Evolutionary conservation across 2,797 vertebrate genomes (phyloP), one percentile per base, ranked within the genome.

Genomic region (Spheniscus humboldti): DNA sequence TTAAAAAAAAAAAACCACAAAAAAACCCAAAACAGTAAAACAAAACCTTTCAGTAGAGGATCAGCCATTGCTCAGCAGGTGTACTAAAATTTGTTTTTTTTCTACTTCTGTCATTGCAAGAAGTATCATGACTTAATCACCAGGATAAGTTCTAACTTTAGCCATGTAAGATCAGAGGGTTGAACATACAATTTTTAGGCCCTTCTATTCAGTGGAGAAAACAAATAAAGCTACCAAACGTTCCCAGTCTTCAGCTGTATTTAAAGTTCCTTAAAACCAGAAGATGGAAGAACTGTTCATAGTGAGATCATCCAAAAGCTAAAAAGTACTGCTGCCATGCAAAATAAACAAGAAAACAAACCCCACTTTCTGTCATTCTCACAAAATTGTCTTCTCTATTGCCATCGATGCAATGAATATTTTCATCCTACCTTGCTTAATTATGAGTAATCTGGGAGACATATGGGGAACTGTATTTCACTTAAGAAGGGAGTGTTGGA

Each of bases 331-430:
- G 3, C 8, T 80, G 8, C 1, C 1, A 33, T 22, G 7, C 2
- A 50, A 73, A 82, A 66, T 24, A 30, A 48, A 6, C 13, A 78
- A 24, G 37, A 89, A 82, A 28, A 39, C 2, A 60, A 50, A 24
- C 2, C 1, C 4, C 5, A 3, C 1, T 50, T 86, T 77, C 33
- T 33, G 4, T 6, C 6, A 3, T 6, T 53, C 17, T 79, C 7
- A 57, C 14, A 73, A 63, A 43, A 48, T 25, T 76, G 1, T 74
- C 9, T 76, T 90, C 13, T 4, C 1, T 45, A 2, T 47, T 67
- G 8, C 8, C 4, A 20, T 10, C 76, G 14, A 50, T 48, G 18
- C 2, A 48, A 3, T 23, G 7, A 90, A 9, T 67, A 41, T 50
- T 71, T 77, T 74, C 35, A 43, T 47, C 28, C 4, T 20, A 52